Conservation (phyloP, 2,888 invertebrate genomes). For the Entomobrya multifasciata region DNA sequence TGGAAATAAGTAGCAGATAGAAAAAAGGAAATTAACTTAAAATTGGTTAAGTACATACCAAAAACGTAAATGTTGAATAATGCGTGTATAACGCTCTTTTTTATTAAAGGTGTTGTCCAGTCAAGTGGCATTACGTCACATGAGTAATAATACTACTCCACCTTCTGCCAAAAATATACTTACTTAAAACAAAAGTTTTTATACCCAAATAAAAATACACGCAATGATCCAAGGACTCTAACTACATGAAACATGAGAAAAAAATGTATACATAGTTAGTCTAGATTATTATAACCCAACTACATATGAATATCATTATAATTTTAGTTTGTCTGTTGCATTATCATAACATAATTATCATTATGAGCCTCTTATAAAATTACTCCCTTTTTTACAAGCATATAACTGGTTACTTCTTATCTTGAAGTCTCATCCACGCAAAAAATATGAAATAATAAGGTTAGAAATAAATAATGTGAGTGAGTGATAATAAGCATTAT, state of each 20-base stretch:
- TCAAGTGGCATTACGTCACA: not conserved
- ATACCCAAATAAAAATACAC: no score
- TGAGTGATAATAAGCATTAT: conserved; percentile 34
- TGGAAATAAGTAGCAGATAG: conserved; percentile 36
- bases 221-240: not conserved
- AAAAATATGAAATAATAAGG: conserved; percentile 56
- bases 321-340: conserved; percentile 16
- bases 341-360: conserved; percentile 42
- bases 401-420: conserved; percentile 57
- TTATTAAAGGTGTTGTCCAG: conserved; percentile 16
- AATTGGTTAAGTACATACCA: conserved; percentile 40
- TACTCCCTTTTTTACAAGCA: not conserved
- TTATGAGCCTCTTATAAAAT: not conserved
- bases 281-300: not conserved
- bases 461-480: conserved; percentile 48
- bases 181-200: no score
- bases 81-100: not conserved
- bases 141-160: conserved; percentile 17
- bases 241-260: no score
- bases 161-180: conserved; percentile 53
- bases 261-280: no score
- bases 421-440: no score
- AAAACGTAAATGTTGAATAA: conserved; percentile 3
- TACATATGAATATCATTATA: conserved; percentile 16
- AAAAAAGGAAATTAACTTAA: conserved; percentile 47